Base-by-base conservation (phyloP, 2,888 invertebrate species). In the Sesia bembeciformis region DNA sequence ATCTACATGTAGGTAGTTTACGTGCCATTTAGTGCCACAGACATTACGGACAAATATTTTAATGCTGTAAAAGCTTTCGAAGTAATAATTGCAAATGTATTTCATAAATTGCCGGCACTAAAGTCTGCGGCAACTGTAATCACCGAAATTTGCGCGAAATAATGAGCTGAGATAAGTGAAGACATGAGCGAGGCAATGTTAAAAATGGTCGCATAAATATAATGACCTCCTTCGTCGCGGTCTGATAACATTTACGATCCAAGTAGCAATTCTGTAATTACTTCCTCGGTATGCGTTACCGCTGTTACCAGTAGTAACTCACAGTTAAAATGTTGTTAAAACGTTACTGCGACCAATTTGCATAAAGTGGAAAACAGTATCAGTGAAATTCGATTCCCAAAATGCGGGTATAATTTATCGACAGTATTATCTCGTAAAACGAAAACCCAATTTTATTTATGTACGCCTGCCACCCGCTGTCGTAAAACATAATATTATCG, bases 401-500 rank as follows among this genome's bases (percentile, higher is more conserved):
- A 84, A 80, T 72, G 74, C 70, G 70, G 70, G 71, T 73, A 76
- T 81, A 79, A 84, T 82, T 83, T 85, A 86, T 85, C 70, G 75
- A 62, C 67, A 62, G 73, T 73, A 78, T 84, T 82, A 86, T 84
- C 82, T 79, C 83, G 78, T 85, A 80, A 84, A 86, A 82, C 79
- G 84, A 81, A 84, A 82, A 83, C 80, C 78, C 81, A 83, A 82
- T 85, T 46, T 46, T 46, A 46, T 46, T 83, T 82, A 83, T 80
- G 81, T 80, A 70, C 68, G 64, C 67, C 70, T 71, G 76, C 80
- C 81, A 74, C 77, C 81, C 80, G 77, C 71, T 68, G 78, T 74
- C 82, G 80, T 87, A 85, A 86, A 86, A 85, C 82, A 85, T 86
- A 85, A 85, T 82, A 86, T 82, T 87, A 86, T 86, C 85, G 85